Conservation (phyloP, 2,113 vertebrate species). For the Lepus europaeus region DNA sequence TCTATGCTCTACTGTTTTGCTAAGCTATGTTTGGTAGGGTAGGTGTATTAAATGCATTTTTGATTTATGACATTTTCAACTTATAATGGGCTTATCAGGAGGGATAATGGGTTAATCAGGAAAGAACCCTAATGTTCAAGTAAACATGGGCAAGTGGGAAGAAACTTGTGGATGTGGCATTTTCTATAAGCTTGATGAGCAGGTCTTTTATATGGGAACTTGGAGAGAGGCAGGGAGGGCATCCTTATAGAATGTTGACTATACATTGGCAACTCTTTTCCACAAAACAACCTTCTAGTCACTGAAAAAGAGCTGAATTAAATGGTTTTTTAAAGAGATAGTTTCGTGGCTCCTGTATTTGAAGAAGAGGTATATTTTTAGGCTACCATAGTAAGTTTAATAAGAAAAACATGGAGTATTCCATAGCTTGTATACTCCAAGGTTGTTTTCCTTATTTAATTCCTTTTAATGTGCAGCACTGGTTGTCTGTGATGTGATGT, state of each 20-base stretch:
- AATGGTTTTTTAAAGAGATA: not conserved
- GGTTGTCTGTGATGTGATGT: not conserved
- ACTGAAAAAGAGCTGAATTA: not conserved
- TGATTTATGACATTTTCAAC: too few relatives aligned
- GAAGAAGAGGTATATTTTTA: not conserved
- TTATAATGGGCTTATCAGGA: too few relatives aligned
- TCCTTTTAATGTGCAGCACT: constrained; percentile 12
- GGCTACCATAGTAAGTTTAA: constrained; percentile 18
- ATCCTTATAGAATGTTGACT: not conserved
- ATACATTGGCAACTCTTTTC: not conserved
- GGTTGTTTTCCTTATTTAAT: constrained; percentile 8
- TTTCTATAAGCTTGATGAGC: not conserved
- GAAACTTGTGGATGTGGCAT: too few relatives aligned
- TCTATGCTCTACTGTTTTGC: too few relatives aligned
- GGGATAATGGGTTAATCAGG: too few relatives aligned
- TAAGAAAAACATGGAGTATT: not conserved
- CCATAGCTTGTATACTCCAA: not conserved
- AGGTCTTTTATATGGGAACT: not conserved
- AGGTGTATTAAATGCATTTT: too few relatives aligned
- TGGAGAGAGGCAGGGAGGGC: not conserved
- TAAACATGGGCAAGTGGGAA: not conserved
- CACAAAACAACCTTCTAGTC: not conserved
- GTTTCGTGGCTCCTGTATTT: not conserved
- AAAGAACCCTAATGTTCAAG: too few relatives aligned
- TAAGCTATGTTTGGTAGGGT: too few relatives aligned